Evolutionary conservation across 2,797 vertebrate genomes (phyloP).

Genomic region (Gymnothorax reevesii): DNA sequence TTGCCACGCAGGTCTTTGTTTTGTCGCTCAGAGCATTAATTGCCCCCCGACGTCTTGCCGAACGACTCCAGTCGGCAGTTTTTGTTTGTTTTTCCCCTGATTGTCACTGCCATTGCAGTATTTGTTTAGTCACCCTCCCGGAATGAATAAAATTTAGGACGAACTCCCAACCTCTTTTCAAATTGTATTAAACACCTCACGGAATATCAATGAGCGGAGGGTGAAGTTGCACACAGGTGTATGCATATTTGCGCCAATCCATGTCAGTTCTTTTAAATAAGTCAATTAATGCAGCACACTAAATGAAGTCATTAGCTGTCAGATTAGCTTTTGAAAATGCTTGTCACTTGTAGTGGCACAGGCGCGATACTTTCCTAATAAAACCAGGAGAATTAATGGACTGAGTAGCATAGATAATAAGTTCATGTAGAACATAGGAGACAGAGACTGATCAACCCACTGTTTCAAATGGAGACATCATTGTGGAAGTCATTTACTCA

Average conservation of each 20-base stretch:
- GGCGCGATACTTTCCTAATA: slow-evolving; percentile 84
- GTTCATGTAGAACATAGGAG: slow-evolving; percentile 91
- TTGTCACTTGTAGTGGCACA: slow-evolving; percentile 81
- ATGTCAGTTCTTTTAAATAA: slow-evolving; percentile 88
- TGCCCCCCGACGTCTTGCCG: slow-evolving; percentile 51
- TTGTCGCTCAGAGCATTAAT: slow-evolving; percentile 71
- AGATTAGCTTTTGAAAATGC: slow-evolving; percentile 88
- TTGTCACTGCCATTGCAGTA: neutral
- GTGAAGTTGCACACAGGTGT: slow-evolving; percentile 83
- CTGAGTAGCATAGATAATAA: slow-evolving; percentile 92
- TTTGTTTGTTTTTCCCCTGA: slow-evolving; percentile 5
- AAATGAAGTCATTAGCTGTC: slow-evolving; percentile 98
- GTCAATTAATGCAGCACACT: slow-evolving; percentile 89
- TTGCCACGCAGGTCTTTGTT: slow-evolving; percentile 75
- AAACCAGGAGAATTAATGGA: slow-evolving; percentile 93
- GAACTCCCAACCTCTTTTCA: neutral
- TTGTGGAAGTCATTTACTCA: slow-evolving; percentile 71
- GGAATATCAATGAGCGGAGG: slow-evolving; percentile 60
- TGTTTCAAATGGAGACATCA: slow-evolving; percentile 85
- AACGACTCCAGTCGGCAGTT: neutral
- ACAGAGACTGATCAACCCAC: slow-evolving; percentile 79
- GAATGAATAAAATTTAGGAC: neutral
- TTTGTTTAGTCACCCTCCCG: neutral
- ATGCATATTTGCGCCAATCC: slow-evolving; percentile 97
- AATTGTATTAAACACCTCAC: slow-evolving; percentile 45